These are phyloP conservation scores for Acutogordius australiensis DNA, from an alignment of 2,888 invertebrate species.

Conservation along the genomic window DNA sequence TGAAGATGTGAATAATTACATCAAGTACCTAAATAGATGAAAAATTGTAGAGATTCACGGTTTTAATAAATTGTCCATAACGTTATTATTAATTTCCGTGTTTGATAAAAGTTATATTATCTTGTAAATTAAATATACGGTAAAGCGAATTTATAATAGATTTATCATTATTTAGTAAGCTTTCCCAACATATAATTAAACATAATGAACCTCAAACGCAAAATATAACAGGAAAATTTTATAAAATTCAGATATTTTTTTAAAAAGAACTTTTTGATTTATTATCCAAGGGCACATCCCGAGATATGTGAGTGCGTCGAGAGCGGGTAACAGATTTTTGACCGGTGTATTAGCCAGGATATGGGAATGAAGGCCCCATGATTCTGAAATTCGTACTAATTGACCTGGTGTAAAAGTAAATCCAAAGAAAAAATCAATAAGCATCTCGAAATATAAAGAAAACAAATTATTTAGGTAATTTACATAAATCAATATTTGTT, in stretches of 20 bases:
- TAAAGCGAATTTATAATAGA: too few species aligned
- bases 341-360: background rate
- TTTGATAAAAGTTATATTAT: too few species aligned
- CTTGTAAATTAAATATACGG: too few species aligned
- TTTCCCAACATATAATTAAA: too few species aligned
- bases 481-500: too few species aligned
- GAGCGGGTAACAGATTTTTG: background rate
- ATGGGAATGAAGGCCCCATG: background rate
- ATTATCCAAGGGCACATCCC: conserved; percentile 7
- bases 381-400: background rate
- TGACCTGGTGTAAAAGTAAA: background rate
- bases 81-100: too few species aligned
- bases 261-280: background rate
- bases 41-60: background rate
- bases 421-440: background rate
- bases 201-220: too few species aligned
- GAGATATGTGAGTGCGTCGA: background rate
- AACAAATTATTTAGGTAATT: background rate
- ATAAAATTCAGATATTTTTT: too few species aligned
- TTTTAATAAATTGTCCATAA: background rate
- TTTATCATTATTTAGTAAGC: too few species aligned
- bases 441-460: too few species aligned
- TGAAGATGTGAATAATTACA: background rate
- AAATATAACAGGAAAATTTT: too few species aligned
- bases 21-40: background rate